Percentiles rank a stretch among this genome's conserved stretches.
These are phyloP conservation scores for Galerucella pusilla DNA, from an alignment of 2,888 invertebrate genomes.

Conservation along the genomic window DNA sequence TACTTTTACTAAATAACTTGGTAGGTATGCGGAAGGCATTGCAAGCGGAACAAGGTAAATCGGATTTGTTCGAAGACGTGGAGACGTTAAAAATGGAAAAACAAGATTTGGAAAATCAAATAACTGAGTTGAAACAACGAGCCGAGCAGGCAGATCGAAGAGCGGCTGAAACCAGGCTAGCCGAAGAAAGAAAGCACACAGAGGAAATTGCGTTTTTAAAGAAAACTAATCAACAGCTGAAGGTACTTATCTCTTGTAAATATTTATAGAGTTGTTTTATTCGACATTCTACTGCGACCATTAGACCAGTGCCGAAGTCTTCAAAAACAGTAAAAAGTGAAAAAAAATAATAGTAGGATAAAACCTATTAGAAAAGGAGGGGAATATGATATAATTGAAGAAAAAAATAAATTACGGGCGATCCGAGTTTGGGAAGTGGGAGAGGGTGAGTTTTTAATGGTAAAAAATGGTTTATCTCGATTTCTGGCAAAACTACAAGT, in stretches of 20 bases:
- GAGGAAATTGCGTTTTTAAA: constrained; percentile 93
- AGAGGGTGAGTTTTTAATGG: too few relatives aligned
- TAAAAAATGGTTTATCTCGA: too few relatives aligned
- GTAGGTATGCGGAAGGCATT: constrained; percentile 90
- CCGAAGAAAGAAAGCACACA: constrained; percentile 91
- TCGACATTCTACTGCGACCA: too few relatives aligned
- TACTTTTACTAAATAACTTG: background rate
- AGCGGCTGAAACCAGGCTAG: constrained; percentile 83
- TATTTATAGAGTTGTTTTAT: too few relatives aligned
- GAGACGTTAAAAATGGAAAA: constrained; percentile 77
- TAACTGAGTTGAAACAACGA: constrained; percentile 73
- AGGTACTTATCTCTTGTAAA: constrained; percentile 67
- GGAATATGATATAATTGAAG: too few relatives aligned
- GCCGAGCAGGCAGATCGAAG: constrained; percentile 87
- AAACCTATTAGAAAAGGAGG: too few relatives aligned
- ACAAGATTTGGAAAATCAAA: constrained; percentile 72
- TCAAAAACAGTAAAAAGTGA: too few relatives aligned
- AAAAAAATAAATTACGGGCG: too few relatives aligned
- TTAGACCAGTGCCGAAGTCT: too few relatives aligned
- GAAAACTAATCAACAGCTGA: constrained; percentile 93
- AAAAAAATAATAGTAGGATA: too few relatives aligned
- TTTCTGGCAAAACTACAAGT: too few relatives aligned
- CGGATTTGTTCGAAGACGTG: constrained; percentile 80
- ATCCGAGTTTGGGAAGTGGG: too few relatives aligned
- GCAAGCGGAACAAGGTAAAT: constrained; percentile 91